These are phyloP conservation scores for Metalampra italica DNA, from an alignment of 2,888 invertebrate genomes.

Conservation along the genomic window DNA sequence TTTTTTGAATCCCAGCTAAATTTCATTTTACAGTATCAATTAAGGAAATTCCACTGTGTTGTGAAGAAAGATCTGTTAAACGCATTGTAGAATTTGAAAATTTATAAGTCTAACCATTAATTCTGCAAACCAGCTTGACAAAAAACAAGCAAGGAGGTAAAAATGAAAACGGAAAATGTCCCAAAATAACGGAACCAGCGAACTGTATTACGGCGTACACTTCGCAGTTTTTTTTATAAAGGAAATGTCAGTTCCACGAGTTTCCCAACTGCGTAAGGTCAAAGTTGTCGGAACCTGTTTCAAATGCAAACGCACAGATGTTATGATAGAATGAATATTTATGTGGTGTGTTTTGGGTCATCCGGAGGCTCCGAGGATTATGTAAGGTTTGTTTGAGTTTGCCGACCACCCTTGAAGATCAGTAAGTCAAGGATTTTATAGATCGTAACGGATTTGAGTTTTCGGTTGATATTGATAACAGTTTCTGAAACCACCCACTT, in stretches of 20 bases:
- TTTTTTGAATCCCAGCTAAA: no score
- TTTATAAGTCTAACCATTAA: no score
- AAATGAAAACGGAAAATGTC: no score
- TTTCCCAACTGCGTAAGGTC: conserved; percentile 8
- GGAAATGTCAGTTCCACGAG: conserved; percentile 4
- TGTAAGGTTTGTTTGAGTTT: conserved; percentile 2
- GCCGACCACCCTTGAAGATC: background rate
- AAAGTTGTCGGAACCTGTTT: conserved; percentile 9
- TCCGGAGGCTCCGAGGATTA: background rate
- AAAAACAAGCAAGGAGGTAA: no score
- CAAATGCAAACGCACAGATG: conserved; percentile 8
- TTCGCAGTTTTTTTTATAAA: background rate
- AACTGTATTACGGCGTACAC: background rate
- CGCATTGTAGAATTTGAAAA: no score
- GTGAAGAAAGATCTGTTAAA: no score
- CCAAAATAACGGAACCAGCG: background rate
- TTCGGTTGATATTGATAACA: background rate
- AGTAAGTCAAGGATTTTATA: background rate
- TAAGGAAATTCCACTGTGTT: no score
- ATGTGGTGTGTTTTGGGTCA: conserved; percentile 2
- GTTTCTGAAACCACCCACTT: no score
- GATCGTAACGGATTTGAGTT: background rate
- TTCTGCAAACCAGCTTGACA: no score
- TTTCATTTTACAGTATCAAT: no score
- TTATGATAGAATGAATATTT: conserved; percentile 11